phyloP scores from a whole-genome alignment of 1,140 invertebrate genomes.

The Drosophila sp. region DNA sequence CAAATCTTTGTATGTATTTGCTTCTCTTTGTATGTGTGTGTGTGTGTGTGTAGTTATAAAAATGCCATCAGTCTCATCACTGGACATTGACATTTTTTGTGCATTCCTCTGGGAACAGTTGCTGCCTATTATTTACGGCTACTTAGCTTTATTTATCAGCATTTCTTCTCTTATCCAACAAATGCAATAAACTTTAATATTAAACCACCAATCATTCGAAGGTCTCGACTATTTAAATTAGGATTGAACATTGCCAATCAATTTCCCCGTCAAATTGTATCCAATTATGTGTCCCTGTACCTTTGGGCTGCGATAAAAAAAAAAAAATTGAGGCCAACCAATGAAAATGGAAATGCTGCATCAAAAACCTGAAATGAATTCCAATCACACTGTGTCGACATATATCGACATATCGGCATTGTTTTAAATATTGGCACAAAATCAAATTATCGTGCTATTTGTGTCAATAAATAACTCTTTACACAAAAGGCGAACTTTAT shows the following conservation, averaged over 20 bases:
- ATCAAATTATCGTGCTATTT: conserved; percentile 79
- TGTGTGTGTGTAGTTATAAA: conserved; percentile 54
- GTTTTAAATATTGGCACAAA: conserved; percentile 79
- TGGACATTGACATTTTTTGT: conserved; percentile 55
- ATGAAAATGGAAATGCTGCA: conserved; percentile 17
- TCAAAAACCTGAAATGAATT: conserved; percentile 18
- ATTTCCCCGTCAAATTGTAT: conserved; percentile 30
- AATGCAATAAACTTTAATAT: neutral
- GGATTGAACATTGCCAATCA: neutral
- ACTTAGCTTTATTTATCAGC: conserved; percentile 33
- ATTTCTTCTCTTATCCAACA: neutral
- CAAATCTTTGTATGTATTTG: conserved; percentile 15
- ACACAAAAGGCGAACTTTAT: conserved; percentile 78
- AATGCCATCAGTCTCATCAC: conserved; percentile 75
- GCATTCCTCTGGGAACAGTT: conserved; percentile 58
- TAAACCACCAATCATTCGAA: neutral
- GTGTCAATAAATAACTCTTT: conserved; percentile 76
- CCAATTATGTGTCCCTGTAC: conserved; percentile 35
- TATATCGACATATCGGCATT: conserved; percentile 38
- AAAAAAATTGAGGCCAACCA: conserved; percentile 14
- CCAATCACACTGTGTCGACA: conserved; percentile 7
- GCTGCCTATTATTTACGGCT: conserved; percentile 19
- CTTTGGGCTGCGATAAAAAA: conserved; percentile 30
- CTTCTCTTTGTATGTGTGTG: conserved; percentile 6
- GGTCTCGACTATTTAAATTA: no score